Conservation (phyloP, 2,888 invertebrate genomes). For the Axea sp. region DNA sequence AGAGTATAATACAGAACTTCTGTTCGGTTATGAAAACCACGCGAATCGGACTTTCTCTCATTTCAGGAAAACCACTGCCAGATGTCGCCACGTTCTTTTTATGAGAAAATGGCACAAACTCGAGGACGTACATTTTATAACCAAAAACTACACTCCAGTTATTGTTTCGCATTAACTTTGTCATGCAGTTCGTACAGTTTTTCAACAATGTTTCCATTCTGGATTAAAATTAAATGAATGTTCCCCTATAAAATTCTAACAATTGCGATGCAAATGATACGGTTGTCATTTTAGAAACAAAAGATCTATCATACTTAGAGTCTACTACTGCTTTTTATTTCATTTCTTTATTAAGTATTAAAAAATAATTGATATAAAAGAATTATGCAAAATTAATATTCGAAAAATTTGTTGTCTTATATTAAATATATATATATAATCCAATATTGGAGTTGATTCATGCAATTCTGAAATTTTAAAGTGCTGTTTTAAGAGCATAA, state of each 20-base stretch:
- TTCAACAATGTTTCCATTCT: not conserved
- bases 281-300: too few relatives aligned
- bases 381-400: too few relatives aligned
- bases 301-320: too few relatives aligned
- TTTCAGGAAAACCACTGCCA: slow-evolving; percentile 17
- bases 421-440: too few relatives aligned
- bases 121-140: slow-evolving; percentile 17
- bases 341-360: too few relatives aligned
- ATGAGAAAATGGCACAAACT: slow-evolving; percentile 5
- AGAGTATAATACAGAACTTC: slow-evolving; percentile 58
- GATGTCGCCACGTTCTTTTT: slow-evolving; percentile 20
- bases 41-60: slow-evolving; percentile 16
- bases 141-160: slow-evolving; percentile 8
- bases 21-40: slow-evolving; percentile 35
- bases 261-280: too few relatives aligned
- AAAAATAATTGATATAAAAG: too few relatives aligned
- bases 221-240: not conserved
- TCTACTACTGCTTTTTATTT: too few relatives aligned
- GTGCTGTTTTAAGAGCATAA: too few relatives aligned
- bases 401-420: too few relatives aligned
- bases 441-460: too few relatives aligned
- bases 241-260: not conserved
- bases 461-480: too few relatives aligned
- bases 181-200: slow-evolving; percentile 1
- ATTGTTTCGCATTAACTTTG: slow-evolving; percentile 18